Conservation (phyloP, 2,888 invertebrate species). For the Steinernema scapterisci region DNA sequence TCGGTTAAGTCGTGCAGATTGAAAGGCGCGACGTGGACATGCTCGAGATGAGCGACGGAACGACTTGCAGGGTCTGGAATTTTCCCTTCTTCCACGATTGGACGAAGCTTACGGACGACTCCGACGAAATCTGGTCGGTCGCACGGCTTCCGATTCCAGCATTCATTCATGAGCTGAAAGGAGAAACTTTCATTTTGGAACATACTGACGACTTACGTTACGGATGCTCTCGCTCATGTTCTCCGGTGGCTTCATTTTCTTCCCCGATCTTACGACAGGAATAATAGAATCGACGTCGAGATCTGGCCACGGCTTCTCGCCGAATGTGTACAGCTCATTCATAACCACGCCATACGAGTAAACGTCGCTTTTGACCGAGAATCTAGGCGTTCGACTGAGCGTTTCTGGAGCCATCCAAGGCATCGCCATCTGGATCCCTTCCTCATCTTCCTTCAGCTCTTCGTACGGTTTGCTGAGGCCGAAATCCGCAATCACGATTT, state of each 20-base stretch:
- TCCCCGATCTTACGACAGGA: constrained; percentile 13
- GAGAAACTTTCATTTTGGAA: too few species aligned
- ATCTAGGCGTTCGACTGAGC: constrained; percentile 17
- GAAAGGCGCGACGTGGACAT: not conserved
- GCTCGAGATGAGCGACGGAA: constrained; percentile 8
- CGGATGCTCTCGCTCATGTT: not conserved
- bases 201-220: not conserved
- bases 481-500: constrained; percentile 13
- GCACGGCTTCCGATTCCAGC: constrained; percentile 28
- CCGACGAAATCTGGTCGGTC: constrained; percentile 33
- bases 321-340: constrained; percentile 27
- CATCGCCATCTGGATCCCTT: constrained; percentile 34
- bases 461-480: constrained; percentile 30
- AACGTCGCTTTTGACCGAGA: constrained; percentile 34
- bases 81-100: constrained; percentile 8
- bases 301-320: constrained; percentile 35
- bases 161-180: constrained; percentile 15
- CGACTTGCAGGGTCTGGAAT: constrained; percentile 4
- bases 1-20: constrained; percentile 28
- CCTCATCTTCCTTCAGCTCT: constrained; percentile 15
- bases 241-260: constrained; percentile 23
- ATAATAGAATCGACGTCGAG: constrained; percentile 23
- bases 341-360: constrained; percentile 32
- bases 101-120: not conserved
- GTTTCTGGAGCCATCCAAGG: constrained; percentile 35